Evolutionary conservation across 2,113 vertebrate genomes (phyloP).

Genomic region (Gymnocephalus cernua): DNA sequence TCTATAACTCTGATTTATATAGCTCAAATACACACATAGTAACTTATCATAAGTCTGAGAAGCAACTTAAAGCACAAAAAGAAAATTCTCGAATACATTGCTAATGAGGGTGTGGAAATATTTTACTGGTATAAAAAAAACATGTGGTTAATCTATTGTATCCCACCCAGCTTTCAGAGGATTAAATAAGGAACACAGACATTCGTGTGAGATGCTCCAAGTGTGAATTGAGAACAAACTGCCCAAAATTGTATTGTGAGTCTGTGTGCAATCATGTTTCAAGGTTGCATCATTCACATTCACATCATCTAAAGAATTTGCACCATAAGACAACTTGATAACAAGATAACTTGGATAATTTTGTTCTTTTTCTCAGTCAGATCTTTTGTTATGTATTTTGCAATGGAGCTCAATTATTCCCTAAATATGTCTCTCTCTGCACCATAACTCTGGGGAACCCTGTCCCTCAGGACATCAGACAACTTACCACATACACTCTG

Average conservation of each 20-base stretch:
- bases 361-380: background rate
- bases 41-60: background rate
- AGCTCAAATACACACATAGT: background rate
- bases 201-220: background rate
- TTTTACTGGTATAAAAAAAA: background rate
- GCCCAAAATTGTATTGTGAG: background rate
- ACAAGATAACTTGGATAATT: background rate
- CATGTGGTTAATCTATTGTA: background rate
- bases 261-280: background rate
- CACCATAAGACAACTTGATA: background rate
- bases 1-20: background rate
- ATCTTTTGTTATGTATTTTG: background rate
- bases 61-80: background rate
- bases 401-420: conserved; percentile 10
- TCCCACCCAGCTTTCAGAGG: background rate
- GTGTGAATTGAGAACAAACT: conserved; percentile 9
- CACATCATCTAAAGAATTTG: background rate
- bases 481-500: too few relatives aligned
- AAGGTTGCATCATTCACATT: background rate
- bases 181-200: background rate
- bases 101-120: background rate
- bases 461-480: too few relatives aligned
- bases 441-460: too few relatives aligned
- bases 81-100: background rate
- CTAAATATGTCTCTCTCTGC: background rate